These are phyloP conservation scores for Phylloscopus collybita DNA, from an alignment of 2,797 vertebrate species.

Conservation along the genomic window DNA sequence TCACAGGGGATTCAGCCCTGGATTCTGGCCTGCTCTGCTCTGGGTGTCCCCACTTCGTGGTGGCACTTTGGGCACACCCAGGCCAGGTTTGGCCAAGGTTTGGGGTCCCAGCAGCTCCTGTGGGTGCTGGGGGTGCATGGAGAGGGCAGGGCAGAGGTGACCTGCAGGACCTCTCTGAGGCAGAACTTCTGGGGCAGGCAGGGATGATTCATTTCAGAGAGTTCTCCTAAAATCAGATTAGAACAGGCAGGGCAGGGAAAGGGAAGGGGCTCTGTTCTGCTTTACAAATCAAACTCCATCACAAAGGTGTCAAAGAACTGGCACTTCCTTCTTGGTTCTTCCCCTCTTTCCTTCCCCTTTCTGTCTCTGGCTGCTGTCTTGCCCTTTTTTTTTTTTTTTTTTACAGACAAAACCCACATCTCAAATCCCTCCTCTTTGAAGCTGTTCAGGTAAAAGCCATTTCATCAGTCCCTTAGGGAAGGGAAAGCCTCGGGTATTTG, in stretches of 20 bases:
- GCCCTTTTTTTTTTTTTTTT: not conserved
- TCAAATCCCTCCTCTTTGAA: slow-evolving; percentile 34
- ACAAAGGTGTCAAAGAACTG: slow-evolving; percentile 38
- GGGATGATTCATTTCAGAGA: not conserved
- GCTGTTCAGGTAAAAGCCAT: slow-evolving; percentile 8
- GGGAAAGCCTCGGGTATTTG: not conserved
- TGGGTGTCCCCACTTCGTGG: not conserved
- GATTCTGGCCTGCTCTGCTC: not conserved
- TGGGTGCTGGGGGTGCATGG: accelerated
- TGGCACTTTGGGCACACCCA: not conserved
- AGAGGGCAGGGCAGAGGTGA: not conserved
- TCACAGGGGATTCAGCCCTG: not conserved
- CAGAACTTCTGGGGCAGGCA: not conserved
- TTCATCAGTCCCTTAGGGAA: not conserved
- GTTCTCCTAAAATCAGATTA: slow-evolving; percentile 30
- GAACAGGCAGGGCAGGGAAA: not conserved
- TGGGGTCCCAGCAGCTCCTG: not conserved
- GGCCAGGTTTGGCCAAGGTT: not conserved
- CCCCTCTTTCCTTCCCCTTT: slow-evolving; percentile 72
- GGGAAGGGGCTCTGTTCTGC: slow-evolving; percentile 52
- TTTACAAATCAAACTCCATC: slow-evolving; percentile 46
- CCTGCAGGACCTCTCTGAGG: not conserved
- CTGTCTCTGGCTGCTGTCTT: slow-evolving; percentile 25
- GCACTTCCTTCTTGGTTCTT: slow-evolving; percentile 59
- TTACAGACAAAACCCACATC: slow-evolving; percentile 29